Evolutionary conservation across 2,797 vertebrate genomes (phyloP), one percentile per base, ranked within the genome.

Genomic region (Helostoma temminkii): DNA sequence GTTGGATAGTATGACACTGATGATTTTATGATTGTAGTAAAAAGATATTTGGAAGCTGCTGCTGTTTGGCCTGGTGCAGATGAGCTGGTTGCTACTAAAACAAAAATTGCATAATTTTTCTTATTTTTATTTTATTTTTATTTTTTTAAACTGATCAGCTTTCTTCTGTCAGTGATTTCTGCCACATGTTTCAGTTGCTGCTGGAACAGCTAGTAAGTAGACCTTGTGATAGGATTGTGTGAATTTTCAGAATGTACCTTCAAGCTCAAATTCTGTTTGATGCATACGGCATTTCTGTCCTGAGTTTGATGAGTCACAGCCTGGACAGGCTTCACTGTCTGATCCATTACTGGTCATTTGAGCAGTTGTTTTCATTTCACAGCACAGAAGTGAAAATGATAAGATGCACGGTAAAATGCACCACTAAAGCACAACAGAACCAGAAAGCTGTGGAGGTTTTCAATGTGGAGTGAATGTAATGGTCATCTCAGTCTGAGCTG

Each of bases 31-130:
- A 83, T 71, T 72, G 78, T 69, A 71, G 43, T 57, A 14, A 26
- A 24, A 53, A 37, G 21, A 76, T 64, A 18, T 68, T 66, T 49
- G 63, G 81, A 82, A 74, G 64, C 39, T 71, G 70, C 69, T 74
- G 80, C 77, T 83, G 8, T 50, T 24, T 56, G 16, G 30, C 15
- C 55, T 34, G 10, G 46, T 6, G 24, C 49, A 46, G 49, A 19
- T 48, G 15, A 73, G 66, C 48, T 48, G 67, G 28, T 61, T 49
- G 32, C 9, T 34, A 34, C 32, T 8, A 34, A 34, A 34, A 34
- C 10, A 16, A 14, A 66, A 16, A 16, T 15, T 36, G 2, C 34
- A n/a, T n/a, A n/a, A n/a, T n/a, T n/a, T n/a, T n/a, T n/a, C n/a
- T n/a, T n/a, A n/a, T n/a, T n/a, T n/a, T n/a, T n/a, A n/a, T n/a